phyloP scores from a whole-genome alignment of 2,113 vertebrate species.

The Gymnorhina tibicen region DNA sequence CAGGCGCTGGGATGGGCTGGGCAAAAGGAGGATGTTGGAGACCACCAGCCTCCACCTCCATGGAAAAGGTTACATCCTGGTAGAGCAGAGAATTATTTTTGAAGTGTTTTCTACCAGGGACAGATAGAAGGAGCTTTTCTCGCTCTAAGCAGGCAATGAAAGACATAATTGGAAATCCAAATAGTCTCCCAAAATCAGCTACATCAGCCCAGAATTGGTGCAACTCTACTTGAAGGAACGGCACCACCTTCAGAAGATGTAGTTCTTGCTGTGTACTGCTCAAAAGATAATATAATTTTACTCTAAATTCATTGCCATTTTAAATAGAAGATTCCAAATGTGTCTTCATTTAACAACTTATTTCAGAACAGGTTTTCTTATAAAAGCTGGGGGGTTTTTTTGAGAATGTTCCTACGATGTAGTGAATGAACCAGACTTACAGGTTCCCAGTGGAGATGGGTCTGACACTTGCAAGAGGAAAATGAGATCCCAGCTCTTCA shows the following conservation, averaged over 20 bases:
- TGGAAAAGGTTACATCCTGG: not conserved
- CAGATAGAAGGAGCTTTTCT: not conserved
- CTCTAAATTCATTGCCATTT: not conserved
- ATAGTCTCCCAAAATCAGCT: not conserved
- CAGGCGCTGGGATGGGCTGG: rapidly evolving
- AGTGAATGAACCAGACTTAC: not conserved
- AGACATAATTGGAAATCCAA: not conserved
- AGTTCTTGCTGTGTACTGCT: not conserved
- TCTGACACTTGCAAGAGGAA: not conserved
- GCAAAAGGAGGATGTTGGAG: not conserved
- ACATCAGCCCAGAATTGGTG: not conserved
- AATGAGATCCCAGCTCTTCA: not conserved
- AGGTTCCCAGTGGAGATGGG: not conserved
- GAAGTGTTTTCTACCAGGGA: not conserved
- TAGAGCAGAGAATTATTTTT: not conserved
- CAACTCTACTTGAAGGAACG: not conserved
- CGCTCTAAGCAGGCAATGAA: not conserved
- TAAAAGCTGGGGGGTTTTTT: not conserved
- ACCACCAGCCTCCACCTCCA: not conserved
- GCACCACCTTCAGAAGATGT: not conserved
- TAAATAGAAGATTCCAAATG: not conserved
- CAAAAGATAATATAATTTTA: not conserved
- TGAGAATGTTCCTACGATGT: not conserved
- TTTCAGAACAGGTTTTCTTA: not conserved
- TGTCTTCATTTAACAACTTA: not conserved